Percentiles rank a stretch among this genome's conserved stretches.
phyloP scores from a whole-genome alignment of 2,888 invertebrate species.

The Hypomecis punctinalis region DNA sequence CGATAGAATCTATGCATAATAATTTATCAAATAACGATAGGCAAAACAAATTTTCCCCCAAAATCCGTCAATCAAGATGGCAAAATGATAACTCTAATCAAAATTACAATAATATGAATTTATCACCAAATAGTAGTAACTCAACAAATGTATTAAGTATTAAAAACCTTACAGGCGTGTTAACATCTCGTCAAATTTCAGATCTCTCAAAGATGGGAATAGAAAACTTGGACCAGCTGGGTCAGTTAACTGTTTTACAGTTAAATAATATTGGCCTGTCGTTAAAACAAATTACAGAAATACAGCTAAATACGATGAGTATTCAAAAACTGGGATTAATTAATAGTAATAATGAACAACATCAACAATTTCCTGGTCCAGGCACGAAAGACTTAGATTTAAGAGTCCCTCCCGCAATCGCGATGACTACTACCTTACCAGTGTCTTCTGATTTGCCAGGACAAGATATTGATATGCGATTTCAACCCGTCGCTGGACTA shows the following conservation, averaged over 20 bases:
- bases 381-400: slow-evolving; percentile 77
- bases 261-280: slow-evolving; percentile 86
- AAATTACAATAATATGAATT: slow-evolving; percentile 56
- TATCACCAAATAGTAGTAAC: slow-evolving; percentile 62
- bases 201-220: slow-evolving; percentile 86
- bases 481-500: slow-evolving; percentile 59
- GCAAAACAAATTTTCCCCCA: slow-evolving; percentile 75
- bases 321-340: slow-evolving; percentile 84
- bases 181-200: slow-evolving; percentile 84
- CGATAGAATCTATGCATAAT: slow-evolving; percentile 57
- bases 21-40: slow-evolving; percentile 69
- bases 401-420: slow-evolving; percentile 71
- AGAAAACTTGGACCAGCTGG: slow-evolving; percentile 85
- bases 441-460: slow-evolving; percentile 69
- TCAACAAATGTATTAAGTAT: slow-evolving; percentile 79
- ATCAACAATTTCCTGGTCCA: slow-evolving; percentile 54
- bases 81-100: slow-evolving; percentile 73
- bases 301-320: slow-evolving; percentile 86
- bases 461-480: slow-evolving; percentile 81
- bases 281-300: slow-evolving; percentile 85
- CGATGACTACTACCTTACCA: slow-evolving; percentile 57
- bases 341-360: slow-evolving; percentile 63
- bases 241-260: slow-evolving; percentile 86
- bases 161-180: slow-evolving; percentile 84
- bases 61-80: slow-evolving; percentile 81